Conservation (phyloP, 2,888 invertebrate genomes). For the Serripes groenlandicus region DNA sequence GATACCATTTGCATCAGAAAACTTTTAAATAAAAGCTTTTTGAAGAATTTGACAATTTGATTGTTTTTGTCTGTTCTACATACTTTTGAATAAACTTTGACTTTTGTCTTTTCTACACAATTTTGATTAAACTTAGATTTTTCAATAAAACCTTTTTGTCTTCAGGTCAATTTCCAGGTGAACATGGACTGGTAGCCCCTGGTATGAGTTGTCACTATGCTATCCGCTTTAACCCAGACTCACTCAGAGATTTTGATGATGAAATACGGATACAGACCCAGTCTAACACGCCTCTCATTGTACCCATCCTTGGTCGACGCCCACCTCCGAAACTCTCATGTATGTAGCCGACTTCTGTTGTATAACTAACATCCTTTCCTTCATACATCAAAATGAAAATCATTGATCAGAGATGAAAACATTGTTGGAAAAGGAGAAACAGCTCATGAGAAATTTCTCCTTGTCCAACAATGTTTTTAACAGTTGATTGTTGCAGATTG, state of each 20-base stretch:
- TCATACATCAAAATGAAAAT: neutral
- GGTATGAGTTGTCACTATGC: slow-evolving; percentile 86
- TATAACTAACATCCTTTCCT: neutral
- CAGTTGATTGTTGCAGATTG: neutral
- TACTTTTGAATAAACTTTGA: too few species aligned
- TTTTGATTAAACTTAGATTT: too few species aligned
- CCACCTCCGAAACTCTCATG: slow-evolving; percentile 83
- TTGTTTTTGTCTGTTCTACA: too few species aligned
- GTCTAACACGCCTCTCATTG: slow-evolving; percentile 77
- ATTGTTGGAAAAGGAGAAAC: neutral
- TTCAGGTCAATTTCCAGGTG: slow-evolving; percentile 86
- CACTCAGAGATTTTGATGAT: slow-evolving; percentile 85
- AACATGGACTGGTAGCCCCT: slow-evolving; percentile 85
- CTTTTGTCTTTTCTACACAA: too few species aligned
- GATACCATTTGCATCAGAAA: too few species aligned
- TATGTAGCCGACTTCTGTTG: slow-evolving; percentile 65
- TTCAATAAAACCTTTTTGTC: too few species aligned
- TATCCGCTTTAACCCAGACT: slow-evolving; percentile 86
- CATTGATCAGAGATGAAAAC: neutral
- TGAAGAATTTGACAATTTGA: too few species aligned
- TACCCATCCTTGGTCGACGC: slow-evolving; percentile 81
- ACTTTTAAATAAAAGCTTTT: too few species aligned
- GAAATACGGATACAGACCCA: slow-evolving; percentile 84
- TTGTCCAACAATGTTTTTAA: neutral
- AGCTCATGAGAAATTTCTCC: neutral